These are phyloP conservation scores for Brachionus paranguensis DNA, from an alignment of 1,140 invertebrate species.

Conservation along the genomic window DNA sequence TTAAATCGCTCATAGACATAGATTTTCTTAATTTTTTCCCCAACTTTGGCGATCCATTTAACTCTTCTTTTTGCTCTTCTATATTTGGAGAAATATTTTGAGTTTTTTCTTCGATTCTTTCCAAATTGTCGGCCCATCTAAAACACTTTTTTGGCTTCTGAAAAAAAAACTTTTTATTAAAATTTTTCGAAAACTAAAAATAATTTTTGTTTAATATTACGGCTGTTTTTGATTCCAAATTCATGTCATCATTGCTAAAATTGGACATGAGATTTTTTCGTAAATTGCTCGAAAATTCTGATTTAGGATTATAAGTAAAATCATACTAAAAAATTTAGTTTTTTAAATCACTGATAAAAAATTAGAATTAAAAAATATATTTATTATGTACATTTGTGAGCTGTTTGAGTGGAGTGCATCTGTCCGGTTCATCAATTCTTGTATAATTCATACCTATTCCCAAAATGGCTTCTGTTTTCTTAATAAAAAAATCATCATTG, in stretches of 20 bases:
- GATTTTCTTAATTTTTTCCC: background rate
- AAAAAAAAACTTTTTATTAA: background rate
- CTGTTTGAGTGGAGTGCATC: background rate
- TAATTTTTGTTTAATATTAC: background rate
- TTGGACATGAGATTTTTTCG: background rate
- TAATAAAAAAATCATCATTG: background rate
- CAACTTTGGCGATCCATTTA: background rate
- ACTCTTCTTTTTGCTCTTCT: background rate
- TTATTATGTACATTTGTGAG: background rate
- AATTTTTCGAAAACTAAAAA: background rate
- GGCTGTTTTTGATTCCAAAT: background rate
- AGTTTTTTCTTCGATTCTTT: slow-evolving; percentile 4
- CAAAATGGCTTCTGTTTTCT: background rate
- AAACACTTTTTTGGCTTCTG: slow-evolving; percentile 20
- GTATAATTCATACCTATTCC: background rate
- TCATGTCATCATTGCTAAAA: slow-evolving; percentile 13
- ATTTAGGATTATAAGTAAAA: background rate
- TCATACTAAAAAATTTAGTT: background rate
- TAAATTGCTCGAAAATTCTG: background rate
- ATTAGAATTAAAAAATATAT: too few species aligned
- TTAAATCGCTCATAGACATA: background rate
- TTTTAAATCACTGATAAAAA: too few species aligned
- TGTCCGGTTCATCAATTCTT: background rate
- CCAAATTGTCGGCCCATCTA: slow-evolving; percentile 25
- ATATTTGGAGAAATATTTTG: background rate